Percentiles rank a stretch among this genome's conserved stretches.
phyloP scores from a whole-genome alignment of 2,888 invertebrate species.

The Rhimphoctona megacephalus region DNA sequence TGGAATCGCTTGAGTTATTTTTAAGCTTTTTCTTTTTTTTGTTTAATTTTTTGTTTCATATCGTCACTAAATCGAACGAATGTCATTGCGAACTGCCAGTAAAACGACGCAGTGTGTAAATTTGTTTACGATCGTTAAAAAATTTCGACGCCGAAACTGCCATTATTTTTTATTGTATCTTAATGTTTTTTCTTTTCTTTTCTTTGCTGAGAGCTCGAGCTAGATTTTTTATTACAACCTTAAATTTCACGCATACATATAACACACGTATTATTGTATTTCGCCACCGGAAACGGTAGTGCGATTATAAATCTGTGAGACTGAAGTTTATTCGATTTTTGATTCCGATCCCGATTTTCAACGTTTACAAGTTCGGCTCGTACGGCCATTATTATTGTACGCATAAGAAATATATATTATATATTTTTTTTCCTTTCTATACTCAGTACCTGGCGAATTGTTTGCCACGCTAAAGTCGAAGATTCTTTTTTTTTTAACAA shows the following conservation, averaged over 20 bases:
- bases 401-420: constrained; percentile 31
- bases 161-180: not conserved
- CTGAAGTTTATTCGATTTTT: constrained; percentile 57
- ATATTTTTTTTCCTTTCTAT: constrained; percentile 66
- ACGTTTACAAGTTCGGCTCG: constrained; percentile 37
- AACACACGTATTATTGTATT: constrained; percentile 42
- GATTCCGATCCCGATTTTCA: constrained; percentile 63
- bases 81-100: constrained; percentile 48
- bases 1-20: constrained; percentile 41
- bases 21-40: not conserved
- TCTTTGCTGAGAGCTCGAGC: constrained; percentile 18
- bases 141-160: constrained; percentile 41
- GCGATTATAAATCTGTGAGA: constrained; percentile 54
- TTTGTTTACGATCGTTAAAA: constrained; percentile 41
- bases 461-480: constrained; percentile 70
- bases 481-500: constrained; percentile 27
- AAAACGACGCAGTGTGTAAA: constrained; percentile 32
- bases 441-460: constrained; percentile 76
- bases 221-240: constrained; percentile 36
- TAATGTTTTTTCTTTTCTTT: constrained; percentile 7
- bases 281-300: constrained; percentile 7
- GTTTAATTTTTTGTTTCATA: not conserved
- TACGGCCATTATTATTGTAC: constrained; percentile 45
- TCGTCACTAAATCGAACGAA: constrained; percentile 16
- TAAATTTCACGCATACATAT: not conserved